A percentile compares a stretch with the other conserved stretches of the same genome.
phyloP scores from a whole-genome alignment of 2,113 vertebrate genomes.

The Propithecus coquereli region DNA sequence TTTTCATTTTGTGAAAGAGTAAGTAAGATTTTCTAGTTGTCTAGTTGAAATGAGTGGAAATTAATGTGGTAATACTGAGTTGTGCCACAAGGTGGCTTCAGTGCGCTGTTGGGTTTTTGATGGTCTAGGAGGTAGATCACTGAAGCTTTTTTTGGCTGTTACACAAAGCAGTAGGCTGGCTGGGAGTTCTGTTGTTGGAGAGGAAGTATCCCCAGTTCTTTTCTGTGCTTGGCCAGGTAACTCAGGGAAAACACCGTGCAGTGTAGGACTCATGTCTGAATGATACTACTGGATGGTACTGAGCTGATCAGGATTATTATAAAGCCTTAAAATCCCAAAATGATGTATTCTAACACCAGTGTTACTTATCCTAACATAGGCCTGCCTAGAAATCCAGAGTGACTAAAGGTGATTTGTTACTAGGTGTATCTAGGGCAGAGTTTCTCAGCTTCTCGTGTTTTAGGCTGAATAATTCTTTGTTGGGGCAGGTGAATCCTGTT shows the following conservation, averaged over 20 bases:
- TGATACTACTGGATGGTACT: background rate
- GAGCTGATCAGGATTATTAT: background rate
- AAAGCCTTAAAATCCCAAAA: background rate
- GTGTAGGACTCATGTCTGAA: background rate
- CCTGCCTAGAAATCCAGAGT: background rate
- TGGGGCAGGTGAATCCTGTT: background rate
- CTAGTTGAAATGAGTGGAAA: background rate
- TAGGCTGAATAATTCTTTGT: background rate
- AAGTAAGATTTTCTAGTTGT: background rate
- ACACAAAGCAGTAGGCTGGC: background rate
- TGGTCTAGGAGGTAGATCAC: accelerated
- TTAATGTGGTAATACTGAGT: background rate
- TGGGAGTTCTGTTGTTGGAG: background rate
- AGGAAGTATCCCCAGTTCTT: background rate
- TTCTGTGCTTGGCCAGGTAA: background rate
- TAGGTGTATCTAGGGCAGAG: background rate
- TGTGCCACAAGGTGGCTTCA: constrained; percentile 69
- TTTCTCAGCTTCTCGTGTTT: background rate
- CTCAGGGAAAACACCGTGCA: background rate
- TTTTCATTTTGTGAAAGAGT: constrained; percentile 3
- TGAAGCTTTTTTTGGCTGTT: background rate
- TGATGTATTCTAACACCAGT: background rate
- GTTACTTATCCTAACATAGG: background rate
- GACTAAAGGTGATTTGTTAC: background rate
- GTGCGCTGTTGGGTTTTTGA: background rate